Conservation (phyloP, 2,888 invertebrate species). For the Drosophila basisetae region DNA sequence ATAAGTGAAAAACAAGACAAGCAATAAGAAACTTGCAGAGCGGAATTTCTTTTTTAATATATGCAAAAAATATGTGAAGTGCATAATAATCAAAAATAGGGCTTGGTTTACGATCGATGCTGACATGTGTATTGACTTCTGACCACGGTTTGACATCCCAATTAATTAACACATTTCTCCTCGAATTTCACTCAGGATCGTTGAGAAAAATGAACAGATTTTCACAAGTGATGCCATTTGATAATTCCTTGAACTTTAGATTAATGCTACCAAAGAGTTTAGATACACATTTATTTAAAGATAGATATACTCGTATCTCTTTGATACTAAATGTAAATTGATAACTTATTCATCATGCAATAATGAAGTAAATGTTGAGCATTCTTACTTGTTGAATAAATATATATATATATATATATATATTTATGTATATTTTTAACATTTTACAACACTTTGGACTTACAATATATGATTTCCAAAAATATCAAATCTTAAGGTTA, state of each 20-base stretch:
- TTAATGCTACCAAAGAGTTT: neutral
- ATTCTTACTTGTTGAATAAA: neutral
- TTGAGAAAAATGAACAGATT: neutral
- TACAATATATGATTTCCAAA: conserved; percentile 58
- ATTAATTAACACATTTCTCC: neutral
- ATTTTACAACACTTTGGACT: conserved; percentile 68
- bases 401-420: neutral
- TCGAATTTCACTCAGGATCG: neutral
- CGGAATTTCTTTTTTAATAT: neutral
- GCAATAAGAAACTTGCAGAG: neutral
- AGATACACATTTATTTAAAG: neutral
- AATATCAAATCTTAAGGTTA: conserved; percentile 68
- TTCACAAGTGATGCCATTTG: neutral
- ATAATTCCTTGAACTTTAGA: neutral
- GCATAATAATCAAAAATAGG: neutral
- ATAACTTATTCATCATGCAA: neutral
- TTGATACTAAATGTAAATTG: neutral
- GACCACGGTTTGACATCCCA: neutral
- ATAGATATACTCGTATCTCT: neutral
- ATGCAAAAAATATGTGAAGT: neutral
- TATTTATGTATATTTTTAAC: conserved; percentile 50
- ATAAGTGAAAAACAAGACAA: neutral
- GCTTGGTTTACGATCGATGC: neutral
- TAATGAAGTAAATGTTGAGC: neutral
- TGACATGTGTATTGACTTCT: neutral